These are phyloP conservation scores for Rhinogobio ventralis DNA, from an alignment of 2,797 vertebrate genomes.

Conservation along the genomic window DNA sequence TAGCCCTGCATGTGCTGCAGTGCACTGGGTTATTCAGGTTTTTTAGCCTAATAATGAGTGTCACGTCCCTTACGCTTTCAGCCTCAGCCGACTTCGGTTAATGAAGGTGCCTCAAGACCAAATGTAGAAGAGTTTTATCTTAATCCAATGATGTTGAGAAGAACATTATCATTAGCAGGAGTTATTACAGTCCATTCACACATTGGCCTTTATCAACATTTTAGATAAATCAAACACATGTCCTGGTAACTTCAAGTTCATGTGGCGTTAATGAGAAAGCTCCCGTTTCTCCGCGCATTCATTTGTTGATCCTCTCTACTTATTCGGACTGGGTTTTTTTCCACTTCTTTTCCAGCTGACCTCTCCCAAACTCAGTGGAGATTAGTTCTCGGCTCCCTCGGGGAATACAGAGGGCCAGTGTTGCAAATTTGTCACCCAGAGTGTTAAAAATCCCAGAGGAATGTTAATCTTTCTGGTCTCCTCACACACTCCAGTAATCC, in stretches of 20 bases:
- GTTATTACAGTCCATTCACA: slow-evolving; percentile 45
- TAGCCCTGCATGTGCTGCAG: not conserved
- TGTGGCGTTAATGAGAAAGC: slow-evolving; percentile 41
- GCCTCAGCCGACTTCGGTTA: not conserved
- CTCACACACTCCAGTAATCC: slow-evolving; percentile 78
- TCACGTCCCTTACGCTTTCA: slow-evolving; percentile 3
- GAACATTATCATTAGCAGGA: slow-evolving; percentile 39
- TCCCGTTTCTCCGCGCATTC: slow-evolving; percentile 38
- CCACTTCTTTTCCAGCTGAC: slow-evolving; percentile 78
- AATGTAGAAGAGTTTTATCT: slow-evolving; percentile 30
- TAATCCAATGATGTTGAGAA: slow-evolving; percentile 38
- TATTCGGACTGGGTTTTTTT: slow-evolving; percentile 61
- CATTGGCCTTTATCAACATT: slow-evolving; percentile 27
- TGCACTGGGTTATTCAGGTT: not conserved
- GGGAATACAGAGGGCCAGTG: slow-evolving; percentile 76
- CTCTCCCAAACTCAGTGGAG: slow-evolving; percentile 74
- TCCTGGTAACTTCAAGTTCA: slow-evolving; percentile 18
- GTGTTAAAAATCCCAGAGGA: slow-evolving; percentile 87
- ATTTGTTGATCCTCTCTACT: slow-evolving; percentile 60
- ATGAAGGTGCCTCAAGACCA: slow-evolving; percentile 32
- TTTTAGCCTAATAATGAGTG: slow-evolving; percentile 24
- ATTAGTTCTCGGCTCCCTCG: slow-evolving; percentile 70
- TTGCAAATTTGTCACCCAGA: slow-evolving; percentile 84
- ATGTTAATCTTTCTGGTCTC: slow-evolving; percentile 83
- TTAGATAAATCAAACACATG: slow-evolving; percentile 38